Conservation (phyloP, 2,113 vertebrate species). For the Festucalex cinctus region DNA sequence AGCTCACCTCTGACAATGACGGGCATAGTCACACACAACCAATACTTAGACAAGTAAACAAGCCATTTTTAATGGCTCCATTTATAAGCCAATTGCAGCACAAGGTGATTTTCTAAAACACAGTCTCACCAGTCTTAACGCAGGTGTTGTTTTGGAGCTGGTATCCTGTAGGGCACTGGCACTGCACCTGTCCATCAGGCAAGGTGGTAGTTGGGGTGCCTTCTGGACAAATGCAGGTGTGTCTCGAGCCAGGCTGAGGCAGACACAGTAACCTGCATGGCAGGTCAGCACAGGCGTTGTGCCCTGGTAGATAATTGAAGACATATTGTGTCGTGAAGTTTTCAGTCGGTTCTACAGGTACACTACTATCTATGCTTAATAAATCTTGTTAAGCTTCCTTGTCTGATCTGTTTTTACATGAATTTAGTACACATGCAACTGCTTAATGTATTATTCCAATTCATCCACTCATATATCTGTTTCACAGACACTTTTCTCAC, state of each 20-base stretch:
- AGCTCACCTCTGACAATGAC: constrained; percentile 74
- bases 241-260: constrained; percentile 78
- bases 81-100: not conserved
- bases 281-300: constrained; percentile 81
- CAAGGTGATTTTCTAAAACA: not conserved
- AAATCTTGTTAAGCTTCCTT: not conserved
- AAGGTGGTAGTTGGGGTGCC: constrained; percentile 71
- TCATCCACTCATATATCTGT: not conserved
- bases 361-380: not conserved
- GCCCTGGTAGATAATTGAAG: constrained; percentile 66
- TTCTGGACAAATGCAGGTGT: constrained; percentile 87
- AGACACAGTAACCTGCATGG: constrained; percentile 91
- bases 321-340: not conserved
- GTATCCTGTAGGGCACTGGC: constrained; percentile 87
- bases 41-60: not conserved
- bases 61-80: not conserved
- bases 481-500: constrained; percentile 57
- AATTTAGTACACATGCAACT: not conserved
- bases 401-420: not conserved
- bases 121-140: constrained; percentile 78
- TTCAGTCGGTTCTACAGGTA: not conserved
- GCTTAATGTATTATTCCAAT: not conserved
- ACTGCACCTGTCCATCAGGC: constrained; percentile 79
- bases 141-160: constrained; percentile 80
- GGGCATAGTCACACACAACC: not conserved